phyloP scores from a whole-genome alignment of 2,888 invertebrate species.

The Trachelus troglodyta region DNA sequence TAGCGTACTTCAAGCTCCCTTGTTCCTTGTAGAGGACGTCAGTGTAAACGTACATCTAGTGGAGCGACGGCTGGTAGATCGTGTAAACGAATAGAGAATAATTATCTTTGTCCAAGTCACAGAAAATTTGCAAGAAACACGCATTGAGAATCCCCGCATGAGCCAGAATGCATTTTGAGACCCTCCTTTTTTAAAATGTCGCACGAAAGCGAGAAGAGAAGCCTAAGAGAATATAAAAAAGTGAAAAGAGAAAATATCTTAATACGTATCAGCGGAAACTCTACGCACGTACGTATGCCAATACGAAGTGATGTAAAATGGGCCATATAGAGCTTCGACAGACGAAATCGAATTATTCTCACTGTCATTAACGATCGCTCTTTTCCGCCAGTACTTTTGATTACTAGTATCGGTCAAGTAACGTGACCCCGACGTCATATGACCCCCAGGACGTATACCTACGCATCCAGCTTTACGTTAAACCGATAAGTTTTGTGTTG shows the following conservation, averaged over 20 bases:
- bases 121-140: background rate
- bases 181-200: background rate
- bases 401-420: background rate
- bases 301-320: background rate
- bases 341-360: background rate
- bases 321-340: background rate
- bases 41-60: background rate
- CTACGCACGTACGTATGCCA: background rate
- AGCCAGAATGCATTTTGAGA: background rate
- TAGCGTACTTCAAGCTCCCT: background rate
- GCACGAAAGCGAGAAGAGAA: background rate
- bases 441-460: background rate
- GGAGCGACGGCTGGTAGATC: background rate
- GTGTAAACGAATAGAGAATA: background rate
- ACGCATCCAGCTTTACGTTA: conserved; percentile 2
- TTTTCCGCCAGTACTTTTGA: background rate
- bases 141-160: background rate
- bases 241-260: background rate
- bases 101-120: background rate
- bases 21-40: background rate
- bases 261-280: background rate
- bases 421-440: background rate
- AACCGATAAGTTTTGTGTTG: conserved; percentile 53
- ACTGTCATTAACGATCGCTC: background rate
- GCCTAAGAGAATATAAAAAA: background rate